phyloP scores from a whole-genome alignment of 2,113 vertebrate species.

The Chinchilla lanigera region DNA sequence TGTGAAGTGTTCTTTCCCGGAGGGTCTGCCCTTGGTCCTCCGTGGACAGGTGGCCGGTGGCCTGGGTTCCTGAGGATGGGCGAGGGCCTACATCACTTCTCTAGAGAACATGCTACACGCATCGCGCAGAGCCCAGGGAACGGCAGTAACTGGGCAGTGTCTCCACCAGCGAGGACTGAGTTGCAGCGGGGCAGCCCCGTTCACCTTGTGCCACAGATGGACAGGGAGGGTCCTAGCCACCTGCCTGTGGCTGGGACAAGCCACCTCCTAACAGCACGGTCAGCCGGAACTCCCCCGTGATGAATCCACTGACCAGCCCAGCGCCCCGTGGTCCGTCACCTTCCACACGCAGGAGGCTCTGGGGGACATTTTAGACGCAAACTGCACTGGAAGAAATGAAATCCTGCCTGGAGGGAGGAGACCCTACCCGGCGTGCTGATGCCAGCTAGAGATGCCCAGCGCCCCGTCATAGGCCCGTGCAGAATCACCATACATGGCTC shows the following conservation, averaged over 20 bases:
- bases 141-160: neutral
- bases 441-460: neutral
- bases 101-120: constrained; percentile 24
- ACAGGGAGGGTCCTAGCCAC: no score
- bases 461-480: neutral
- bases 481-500: neutral
- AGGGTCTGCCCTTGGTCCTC: neutral
- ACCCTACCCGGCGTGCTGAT: neutral
- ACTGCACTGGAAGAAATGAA: no score
- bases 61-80: neutral
- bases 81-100: constrained; percentile 20
- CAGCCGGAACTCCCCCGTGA: no score
- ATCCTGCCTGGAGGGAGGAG: neutral
- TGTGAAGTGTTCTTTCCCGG: neutral
- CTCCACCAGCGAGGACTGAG: neutral
- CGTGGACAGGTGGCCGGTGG: neutral
- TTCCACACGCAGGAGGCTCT: neutral
- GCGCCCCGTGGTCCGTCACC: neutral
- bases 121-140: neutral
- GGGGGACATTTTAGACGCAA: neutral
- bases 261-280: neutral
- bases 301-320: neutral
- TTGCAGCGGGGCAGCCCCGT: neutral
- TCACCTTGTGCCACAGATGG: neutral
- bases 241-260: no score